Conservation (phyloP, 2,113 vertebrate genomes). For the Irena cyanogastra region DNA sequence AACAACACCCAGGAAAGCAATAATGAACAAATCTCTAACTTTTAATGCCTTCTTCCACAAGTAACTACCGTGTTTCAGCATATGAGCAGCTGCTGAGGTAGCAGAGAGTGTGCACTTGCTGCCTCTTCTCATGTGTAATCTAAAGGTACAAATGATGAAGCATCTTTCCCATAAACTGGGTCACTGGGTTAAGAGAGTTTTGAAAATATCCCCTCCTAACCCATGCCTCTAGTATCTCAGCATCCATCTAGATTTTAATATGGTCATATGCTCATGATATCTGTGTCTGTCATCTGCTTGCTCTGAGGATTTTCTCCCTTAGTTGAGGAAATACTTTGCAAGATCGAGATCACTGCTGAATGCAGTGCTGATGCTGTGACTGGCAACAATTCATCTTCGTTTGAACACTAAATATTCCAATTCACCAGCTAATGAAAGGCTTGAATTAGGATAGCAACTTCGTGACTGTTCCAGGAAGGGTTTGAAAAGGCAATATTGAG, state of each 20-base stretch:
- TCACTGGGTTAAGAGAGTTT: conserved; percentile 28
- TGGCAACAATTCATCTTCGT: neutral
- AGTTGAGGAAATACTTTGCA: neutral
- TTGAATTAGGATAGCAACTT: neutral
- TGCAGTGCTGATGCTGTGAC: neutral
- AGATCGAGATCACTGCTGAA: neutral
- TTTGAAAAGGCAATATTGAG: neutral
- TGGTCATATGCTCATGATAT: neutral
- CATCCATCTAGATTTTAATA: neutral
- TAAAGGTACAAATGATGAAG: neutral
- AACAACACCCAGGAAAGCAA: neutral
- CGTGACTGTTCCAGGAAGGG: neutral
- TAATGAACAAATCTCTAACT: neutral
- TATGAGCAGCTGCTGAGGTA: neutral
- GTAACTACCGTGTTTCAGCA: neutral
- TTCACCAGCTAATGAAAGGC: neutral
- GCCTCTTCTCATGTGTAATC: neutral
- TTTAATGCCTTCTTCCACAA: neutral
- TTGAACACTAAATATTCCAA: conserved; percentile 7
- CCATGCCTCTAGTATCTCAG: neutral
- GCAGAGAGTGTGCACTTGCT: neutral
- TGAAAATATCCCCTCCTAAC: neutral
- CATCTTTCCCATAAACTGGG: neutral
- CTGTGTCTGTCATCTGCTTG: neutral
- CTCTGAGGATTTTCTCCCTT: neutral